Percentiles rank a stretch among this genome's conserved stretches.
Conservation (phyloP, 2,888 invertebrate genomes). For the Malthinus flaveolus region DNA sequence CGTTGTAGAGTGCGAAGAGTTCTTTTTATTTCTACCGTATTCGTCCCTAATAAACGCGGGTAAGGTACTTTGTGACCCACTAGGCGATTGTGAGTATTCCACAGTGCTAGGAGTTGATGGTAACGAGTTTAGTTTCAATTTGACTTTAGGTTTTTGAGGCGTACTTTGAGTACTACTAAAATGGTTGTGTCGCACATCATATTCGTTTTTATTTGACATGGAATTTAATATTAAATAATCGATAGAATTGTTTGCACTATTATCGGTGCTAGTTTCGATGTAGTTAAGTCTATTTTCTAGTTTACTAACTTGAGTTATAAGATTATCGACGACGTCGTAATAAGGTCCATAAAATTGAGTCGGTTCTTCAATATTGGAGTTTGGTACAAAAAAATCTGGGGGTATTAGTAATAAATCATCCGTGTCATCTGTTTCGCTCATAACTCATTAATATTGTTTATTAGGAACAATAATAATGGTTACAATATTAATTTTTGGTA, state of each 20-base stretch:
- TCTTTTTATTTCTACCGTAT: neutral
- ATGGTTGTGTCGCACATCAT: conserved; percentile 24
- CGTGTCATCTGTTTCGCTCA: conserved; percentile 80
- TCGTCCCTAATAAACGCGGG: conserved; percentile 13
- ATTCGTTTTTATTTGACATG: conserved; percentile 26
- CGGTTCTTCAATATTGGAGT: conserved; percentile 59
- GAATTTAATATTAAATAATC: conserved; percentile 30
- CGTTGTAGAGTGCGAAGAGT: neutral
- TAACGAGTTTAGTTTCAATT: conserved; percentile 45
- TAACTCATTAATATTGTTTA: conserved; percentile 43
- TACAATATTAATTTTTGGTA: too few relatives aligned
- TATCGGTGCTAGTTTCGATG: conserved; percentile 55
- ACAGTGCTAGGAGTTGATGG: conserved; percentile 45
- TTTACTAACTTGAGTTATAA: conserved; percentile 66
- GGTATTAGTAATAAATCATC: conserved; percentile 79
- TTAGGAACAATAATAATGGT: too few relatives aligned
- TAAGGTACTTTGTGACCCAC: conserved; percentile 26
- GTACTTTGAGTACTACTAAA: conserved; percentile 48
- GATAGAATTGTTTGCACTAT: conserved; percentile 39
- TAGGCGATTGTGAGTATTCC: too few relatives aligned
- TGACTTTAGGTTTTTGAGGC: conserved; percentile 48
- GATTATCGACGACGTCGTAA: conserved; percentile 62
- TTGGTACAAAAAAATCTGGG: conserved; percentile 72
- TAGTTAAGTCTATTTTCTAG: conserved; percentile 57
- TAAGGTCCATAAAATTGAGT: conserved; percentile 40